Base-by-base conservation (phyloP, 2,113 vertebrate species). In the Grallaria varia region DNA sequence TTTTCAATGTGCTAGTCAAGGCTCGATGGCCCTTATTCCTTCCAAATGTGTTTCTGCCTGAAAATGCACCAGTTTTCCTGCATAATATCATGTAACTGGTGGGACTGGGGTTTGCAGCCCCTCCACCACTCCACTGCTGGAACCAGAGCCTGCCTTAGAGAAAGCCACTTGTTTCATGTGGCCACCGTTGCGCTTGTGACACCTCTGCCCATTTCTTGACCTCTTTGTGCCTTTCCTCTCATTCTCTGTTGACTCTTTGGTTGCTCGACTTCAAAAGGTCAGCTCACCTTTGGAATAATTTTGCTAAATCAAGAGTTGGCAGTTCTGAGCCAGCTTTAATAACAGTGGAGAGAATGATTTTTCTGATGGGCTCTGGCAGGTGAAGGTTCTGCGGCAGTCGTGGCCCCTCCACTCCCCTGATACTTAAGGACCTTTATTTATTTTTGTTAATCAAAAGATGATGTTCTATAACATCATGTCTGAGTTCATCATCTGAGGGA, bases 1-100 rank as follows among this genome's bases (percentile, higher is more conserved):
- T 88, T 95, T 93, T 95, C 92, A 94, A 81, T 90, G 84, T 88
- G 86, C 90, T 84, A 81, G 47, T 39, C 79, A 45, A 81, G 83
- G 42, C 76, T 88, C 16, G 4, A 1, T 67, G 88, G 75, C 62
- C 77, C 28, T 87, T 87, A 77, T 22, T 63, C 21, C 33, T 85
- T 92, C 66, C 71, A 87, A 78, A 89, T 20, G 30, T 82, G 24
- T 58, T 83, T 49, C 56, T 89, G 39, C 78, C 64, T 84, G 60
- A 94, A 95, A 95, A 37, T n/a, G 16, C 37, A 72, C 66, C 47
- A 18, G 0, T 55, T 88, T 74, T 87, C 47, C 71, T 62, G 44
- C 66, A 55, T 24, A 62, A 58, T 17, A 12, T 9, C 1, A 0
- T 75, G 49, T 22, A 76, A 58, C 20, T 60, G 40, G 22, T 31